A percentile compares a stretch with the other conserved stretches of the same genome.
phyloP scores from a whole-genome alignment of 2,113 vertebrate species.

The Pterocles burchelli region DNA sequence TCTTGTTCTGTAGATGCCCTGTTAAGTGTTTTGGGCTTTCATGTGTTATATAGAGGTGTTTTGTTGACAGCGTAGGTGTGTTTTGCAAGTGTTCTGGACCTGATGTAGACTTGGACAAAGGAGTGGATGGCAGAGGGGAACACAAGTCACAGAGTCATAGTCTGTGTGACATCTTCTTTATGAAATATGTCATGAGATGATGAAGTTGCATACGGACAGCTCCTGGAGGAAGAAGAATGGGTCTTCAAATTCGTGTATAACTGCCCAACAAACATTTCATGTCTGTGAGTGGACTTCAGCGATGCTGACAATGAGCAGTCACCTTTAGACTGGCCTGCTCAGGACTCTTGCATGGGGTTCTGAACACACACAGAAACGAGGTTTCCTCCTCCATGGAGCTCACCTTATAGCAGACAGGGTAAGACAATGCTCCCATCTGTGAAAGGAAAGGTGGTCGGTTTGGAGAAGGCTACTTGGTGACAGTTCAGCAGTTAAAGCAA shows the following conservation, averaged over 20 bases:
- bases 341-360: not conserved
- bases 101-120: not conserved
- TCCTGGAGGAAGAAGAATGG: not conserved
- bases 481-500: not conserved
- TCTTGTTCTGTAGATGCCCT: not conserved
- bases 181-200: not conserved
- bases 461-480: not conserved
- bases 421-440: not conserved
- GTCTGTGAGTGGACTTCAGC: fast-evolving
- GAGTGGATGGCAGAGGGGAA: not conserved
- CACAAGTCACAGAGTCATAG: not conserved
- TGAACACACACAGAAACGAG: not conserved
- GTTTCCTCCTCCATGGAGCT: not conserved
- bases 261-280: not conserved
- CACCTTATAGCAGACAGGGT: not conserved
- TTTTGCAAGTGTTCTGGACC: not conserved
- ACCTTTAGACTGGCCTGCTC: not conserved
- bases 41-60: not conserved
- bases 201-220: not conserved
- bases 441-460: not conserved
- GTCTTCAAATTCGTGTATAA: not conserved
- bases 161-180: not conserved
- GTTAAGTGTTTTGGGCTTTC: not conserved
- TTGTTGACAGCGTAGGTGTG: not conserved
- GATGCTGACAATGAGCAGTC: not conserved